Evolutionary conservation across 35 echinoderm and acorn worm species (phyloP), one percentile per base, ranked within the genome.

Genomic region (Diadema setosum): DNA sequence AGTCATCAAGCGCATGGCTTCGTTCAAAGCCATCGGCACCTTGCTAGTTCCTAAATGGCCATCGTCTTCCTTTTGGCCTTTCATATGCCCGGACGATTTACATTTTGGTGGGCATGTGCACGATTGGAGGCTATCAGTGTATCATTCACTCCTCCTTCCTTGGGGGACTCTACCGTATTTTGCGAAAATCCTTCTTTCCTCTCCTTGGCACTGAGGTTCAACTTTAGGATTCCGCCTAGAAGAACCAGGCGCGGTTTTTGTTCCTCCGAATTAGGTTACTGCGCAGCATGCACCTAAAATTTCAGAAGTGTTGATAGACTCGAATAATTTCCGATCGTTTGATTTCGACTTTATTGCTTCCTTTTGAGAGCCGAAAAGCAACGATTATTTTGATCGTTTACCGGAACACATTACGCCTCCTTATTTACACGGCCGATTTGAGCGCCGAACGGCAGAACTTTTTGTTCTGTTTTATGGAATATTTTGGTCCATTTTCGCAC

Each of bases 41-140:
- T 26, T 87, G 42, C 27, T 87, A 7, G 57, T 87, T 30, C 85
- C 64, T 24, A 78, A 78, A 75, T 87, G 63, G 85, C 42, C 64
- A 12, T 87, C 85, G 12, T 32, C 65, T 34, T 44, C 73, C 1
- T 89, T 82, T 46, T 82, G 87, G 87, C 87, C 87, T 8, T 20
- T 89, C 41, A 31, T 82, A 26, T 82, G 75, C 34, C 74, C 85
- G 15, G 65, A 75, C 24, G 65, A 69, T 44, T 46, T 26, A 9
- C 64, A 75, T 52, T 65, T 87, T 41, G 26, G 78, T 4, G 9
- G 14, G 9, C 85, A 87, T 3, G 49, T 87, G 43, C 45, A 25
- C 8, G 65, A 87, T 48, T 87, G 85, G 85, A 61, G 21, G 43
- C 45, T 64, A 9, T 85, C 56, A 32, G 37, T 3, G 39, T 65